These are phyloP conservation scores for Dipodomys merriami DNA, from an alignment of 2,113 vertebrate species.

Conservation along the genomic window DNA sequence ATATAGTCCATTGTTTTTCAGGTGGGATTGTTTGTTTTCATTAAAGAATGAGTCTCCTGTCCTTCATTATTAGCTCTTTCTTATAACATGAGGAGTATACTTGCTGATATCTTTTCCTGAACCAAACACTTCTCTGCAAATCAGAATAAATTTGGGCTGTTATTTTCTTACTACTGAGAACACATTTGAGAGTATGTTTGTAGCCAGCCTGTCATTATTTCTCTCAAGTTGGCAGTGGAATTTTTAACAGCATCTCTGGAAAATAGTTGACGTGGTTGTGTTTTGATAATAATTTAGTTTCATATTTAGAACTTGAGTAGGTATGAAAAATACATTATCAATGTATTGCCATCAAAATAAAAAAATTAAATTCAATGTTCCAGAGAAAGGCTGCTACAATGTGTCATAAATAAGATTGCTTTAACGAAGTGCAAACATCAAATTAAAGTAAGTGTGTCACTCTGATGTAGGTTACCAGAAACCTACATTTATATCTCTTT, in stretches of 20 bases:
- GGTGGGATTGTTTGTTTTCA: conserved; percentile 51
- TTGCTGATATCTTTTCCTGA: conserved; percentile 13
- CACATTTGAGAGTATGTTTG: not conserved
- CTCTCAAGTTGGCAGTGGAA: conserved; percentile 58
- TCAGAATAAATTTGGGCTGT: conserved; percentile 13
- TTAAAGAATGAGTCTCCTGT: not conserved
- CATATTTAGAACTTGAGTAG: conserved; percentile 47
- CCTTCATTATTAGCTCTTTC: not conserved
- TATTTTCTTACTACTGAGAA: conserved; percentile 11
- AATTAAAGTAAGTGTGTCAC: conserved; percentile 76
- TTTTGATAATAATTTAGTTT: not conserved
- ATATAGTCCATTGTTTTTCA: conserved; percentile 59
- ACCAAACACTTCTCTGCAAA: not conserved
- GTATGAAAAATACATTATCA: conserved; percentile 8
- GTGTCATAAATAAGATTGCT: conserved; percentile 23
- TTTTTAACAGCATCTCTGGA: conserved; percentile 19
- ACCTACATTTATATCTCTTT: conserved; percentile 70
- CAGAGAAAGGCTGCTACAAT: conserved; percentile 22
- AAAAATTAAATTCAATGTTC: not conserved
- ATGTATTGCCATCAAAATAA: not conserved
- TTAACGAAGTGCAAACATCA: conserved; percentile 54
- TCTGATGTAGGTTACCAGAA: conserved; percentile 68
- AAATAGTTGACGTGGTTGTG: not conserved
- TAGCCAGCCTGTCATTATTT: not conserved
- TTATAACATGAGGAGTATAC: conserved; percentile 19